phyloP scores from a whole-genome alignment of 2,888 invertebrate genomes.

The Pollenia amentaria region DNA sequence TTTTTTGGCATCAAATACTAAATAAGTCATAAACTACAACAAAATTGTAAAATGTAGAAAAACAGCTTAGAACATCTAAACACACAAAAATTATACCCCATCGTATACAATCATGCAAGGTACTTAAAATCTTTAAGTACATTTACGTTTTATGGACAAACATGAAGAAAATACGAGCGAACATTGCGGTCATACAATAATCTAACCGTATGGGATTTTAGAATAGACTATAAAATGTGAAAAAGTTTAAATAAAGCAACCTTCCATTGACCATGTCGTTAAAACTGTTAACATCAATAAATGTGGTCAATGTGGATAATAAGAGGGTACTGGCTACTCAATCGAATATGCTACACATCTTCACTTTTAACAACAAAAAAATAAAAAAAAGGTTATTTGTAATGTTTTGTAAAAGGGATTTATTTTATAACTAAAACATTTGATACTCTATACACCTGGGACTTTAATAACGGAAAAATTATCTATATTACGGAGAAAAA shows the following conservation, averaged over 20 bases:
- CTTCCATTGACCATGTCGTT: slow-evolving; percentile 66
- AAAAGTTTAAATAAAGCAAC: slow-evolving; percentile 8
- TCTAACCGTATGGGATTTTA: background rate
- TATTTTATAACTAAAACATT: slow-evolving; percentile 21
- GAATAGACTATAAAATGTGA: background rate
- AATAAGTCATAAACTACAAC: background rate
- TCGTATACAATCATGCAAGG: background rate
- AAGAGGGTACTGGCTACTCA: background rate
- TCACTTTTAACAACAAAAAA: background rate
- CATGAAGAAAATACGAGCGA: background rate
- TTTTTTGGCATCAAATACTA: background rate
- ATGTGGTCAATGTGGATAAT: slow-evolving; percentile 57
- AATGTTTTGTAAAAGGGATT: slow-evolving; percentile 36
- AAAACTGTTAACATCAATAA: slow-evolving; percentile 70
- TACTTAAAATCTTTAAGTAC: slow-evolving; percentile 14
- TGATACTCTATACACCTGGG: slow-evolving; percentile 7
- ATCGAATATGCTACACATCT: slow-evolving; percentile 21
- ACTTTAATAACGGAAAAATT: background rate
- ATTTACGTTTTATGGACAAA: background rate
- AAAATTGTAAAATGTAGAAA: background rate
- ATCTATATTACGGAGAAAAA: too few species aligned
- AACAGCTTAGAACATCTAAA: too few species aligned
- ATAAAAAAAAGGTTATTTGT: slow-evolving; percentile 46
- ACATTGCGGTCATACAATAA: background rate
- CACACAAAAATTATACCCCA: background rate